phyloP scores from a whole-genome alignment of 2,888 invertebrate species.

The Diogma glabrata region DNA sequence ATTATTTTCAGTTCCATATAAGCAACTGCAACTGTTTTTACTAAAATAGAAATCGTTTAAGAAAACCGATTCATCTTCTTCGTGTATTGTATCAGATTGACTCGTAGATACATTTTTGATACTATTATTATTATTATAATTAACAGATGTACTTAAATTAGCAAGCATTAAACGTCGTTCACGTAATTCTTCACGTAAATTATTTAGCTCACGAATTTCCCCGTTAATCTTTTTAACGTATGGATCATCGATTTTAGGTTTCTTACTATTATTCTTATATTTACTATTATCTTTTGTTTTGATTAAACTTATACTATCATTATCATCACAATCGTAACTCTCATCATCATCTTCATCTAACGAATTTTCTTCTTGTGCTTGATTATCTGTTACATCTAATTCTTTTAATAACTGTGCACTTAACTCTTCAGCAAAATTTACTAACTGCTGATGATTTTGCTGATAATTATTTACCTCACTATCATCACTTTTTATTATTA shows the following conservation, averaged over 20 bases:
- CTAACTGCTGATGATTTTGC: slow-evolving; percentile 55
- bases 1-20: too few species aligned
- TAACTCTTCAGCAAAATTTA: slow-evolving; percentile 71
- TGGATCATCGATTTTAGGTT: slow-evolving; percentile 14
- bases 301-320: slow-evolving; percentile 25
- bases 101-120: slow-evolving; percentile 18
- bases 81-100: slow-evolving; percentile 21
- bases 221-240: slow-evolving; percentile 22
- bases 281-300: not conserved
- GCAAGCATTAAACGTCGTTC: slow-evolving; percentile 36
- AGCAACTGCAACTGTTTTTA: not conserved
- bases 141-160: slow-evolving; percentile 23
- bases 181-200: slow-evolving; percentile 32
- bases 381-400: slow-evolving; percentile 58
- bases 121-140: slow-evolving; percentile 8
- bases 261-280: not conserved
- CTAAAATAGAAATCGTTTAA: too few species aligned
- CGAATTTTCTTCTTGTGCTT: too few species aligned
- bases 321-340: slow-evolving; percentile 21
- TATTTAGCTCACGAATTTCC: slow-evolving; percentile 26
- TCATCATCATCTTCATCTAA: slow-evolving; percentile 22
- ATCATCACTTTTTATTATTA: slow-evolving; percentile 9
- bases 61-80: slow-evolving; percentile 30
- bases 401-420: slow-evolving; percentile 69
- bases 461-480: slow-evolving; percentile 40